A percentile compares a stretch with the other conserved stretches of the same genome.
Evolutionary conservation across 2,113 vertebrate species (phyloP).

Genomic region (Fregetta grallaria): DNA sequence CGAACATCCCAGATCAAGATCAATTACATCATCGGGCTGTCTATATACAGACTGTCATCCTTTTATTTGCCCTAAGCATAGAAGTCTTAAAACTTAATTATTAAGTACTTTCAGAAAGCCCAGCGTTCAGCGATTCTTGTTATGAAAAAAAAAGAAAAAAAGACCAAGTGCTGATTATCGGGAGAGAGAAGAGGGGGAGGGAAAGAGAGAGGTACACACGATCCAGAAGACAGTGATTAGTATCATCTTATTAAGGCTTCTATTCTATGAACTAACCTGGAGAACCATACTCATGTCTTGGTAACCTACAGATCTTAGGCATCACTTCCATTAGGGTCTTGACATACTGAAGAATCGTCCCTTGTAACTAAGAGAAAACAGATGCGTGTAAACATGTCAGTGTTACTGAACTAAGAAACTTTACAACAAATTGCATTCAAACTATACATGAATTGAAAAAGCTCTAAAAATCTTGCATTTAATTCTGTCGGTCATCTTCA

Average conservation of each 20-base stretch:
- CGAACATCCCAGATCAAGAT: background rate
- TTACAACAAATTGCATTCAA: background rate
- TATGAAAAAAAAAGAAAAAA: background rate
- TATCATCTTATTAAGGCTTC: background rate
- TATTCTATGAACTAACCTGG: conserved; percentile 74
- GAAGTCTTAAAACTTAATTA: background rate
- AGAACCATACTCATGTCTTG: conserved; percentile 88
- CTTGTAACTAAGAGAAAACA: conserved; percentile 79
- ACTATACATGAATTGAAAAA: background rate
- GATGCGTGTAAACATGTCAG: background rate
- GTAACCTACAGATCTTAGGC: conserved; percentile 89
- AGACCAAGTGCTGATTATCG: background rate
- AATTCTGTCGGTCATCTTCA: background rate
- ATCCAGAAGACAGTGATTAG: background rate
- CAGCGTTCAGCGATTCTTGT: background rate
- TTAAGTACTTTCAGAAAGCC: background rate
- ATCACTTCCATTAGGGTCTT: conserved; percentile 91
- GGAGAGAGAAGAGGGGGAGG: background rate
- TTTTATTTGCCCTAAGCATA: background rate
- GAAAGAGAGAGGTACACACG: background rate
- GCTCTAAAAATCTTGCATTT: background rate
- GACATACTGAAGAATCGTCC: conserved; percentile 89
- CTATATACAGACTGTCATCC: background rate
- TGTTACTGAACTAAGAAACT: background rate
- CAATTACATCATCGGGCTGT: background rate